A percentile compares a stretch with the other conserved stretches of the same genome.
phyloP scores from a whole-genome alignment of 2,113 vertebrate genomes.

The Coregonus clupeaformis region DNA sequence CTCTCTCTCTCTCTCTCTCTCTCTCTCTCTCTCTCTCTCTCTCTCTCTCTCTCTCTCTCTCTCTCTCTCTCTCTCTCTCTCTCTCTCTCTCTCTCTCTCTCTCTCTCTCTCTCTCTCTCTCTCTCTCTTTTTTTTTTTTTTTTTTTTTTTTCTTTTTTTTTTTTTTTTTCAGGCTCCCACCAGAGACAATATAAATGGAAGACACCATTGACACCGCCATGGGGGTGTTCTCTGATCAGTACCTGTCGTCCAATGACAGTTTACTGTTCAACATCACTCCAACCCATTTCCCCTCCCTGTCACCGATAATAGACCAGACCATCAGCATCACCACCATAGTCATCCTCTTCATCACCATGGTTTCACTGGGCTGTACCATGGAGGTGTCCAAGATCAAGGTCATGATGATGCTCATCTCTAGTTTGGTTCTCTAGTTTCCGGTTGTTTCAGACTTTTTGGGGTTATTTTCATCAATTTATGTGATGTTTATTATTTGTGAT shows the following conservation, averaged over 20 bases:
- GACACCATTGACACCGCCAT: constrained; percentile 2
- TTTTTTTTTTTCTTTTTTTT: background rate
- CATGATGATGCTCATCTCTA: background rate
- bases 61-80: no score
- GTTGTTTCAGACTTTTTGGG: background rate
- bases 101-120: no score
- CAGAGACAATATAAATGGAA: constrained; percentile 29
- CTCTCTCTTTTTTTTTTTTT: background rate
- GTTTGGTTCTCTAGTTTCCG: background rate
- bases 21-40: no score
- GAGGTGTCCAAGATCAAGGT: constrained; percentile 79
- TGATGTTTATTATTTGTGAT: constrained; percentile 30
- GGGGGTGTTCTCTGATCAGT: background rate
- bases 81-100: no score
- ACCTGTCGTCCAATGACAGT: constrained; percentile 16
- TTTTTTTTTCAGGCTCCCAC: background rate
- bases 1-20: no score
- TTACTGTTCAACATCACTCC: constrained; percentile 25
- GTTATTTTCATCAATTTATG: background rate
- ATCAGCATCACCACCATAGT: constrained; percentile 54
- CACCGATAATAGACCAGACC: constrained; percentile 47
- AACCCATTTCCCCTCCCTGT: constrained; percentile 22
- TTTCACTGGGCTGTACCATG: constrained; percentile 82
- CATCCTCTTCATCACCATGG: constrained; percentile 63
- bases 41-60: no score